Base-by-base conservation (phyloP, 2,888 invertebrate species). In the Gastrophysa polygoni region DNA sequence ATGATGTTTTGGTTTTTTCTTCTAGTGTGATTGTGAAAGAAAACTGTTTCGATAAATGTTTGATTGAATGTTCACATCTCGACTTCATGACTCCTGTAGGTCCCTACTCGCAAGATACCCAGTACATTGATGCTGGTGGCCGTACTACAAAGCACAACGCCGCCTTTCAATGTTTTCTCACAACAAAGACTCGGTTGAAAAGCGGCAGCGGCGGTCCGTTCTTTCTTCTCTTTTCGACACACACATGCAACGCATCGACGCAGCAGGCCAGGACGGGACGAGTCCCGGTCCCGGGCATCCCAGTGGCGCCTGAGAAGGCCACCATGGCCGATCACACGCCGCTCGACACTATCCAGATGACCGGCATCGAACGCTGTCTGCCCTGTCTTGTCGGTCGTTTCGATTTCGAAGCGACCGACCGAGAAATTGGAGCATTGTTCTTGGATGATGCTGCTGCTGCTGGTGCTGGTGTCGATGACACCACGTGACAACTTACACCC, bases 341-440 rank as follows among this genome's bases (percentile, higher is more conserved):
- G 1, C 4, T 3, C 14, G 14, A 38, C 14, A 38, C 14, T 38
- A 38, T 14, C n/a, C 38, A 38, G 38, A 38, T 38, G 38, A 38
- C 38, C 38, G 24, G 24, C 24, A 24, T 24, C 24, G 24, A 24
- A 7, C 4, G 24, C 24, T 24, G 4, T 24, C 24, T 24, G 24
- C 3, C 24, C 7, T 24, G 4, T 24, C 24, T 5, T 7, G 24
- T 32, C 8, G 6, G 32, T 32, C 32, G 32, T 32, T 32, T 8
- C 10, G 32, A 8, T 6, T n/a, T n/a, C n/a, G 8, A 32, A 38
- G 68, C 71, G 70, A 70, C 70, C 68, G 71, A 71, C 70, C 71
- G 67, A 71, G 69, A 72, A 73, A 73, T 69, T 65, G 64, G 66
- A 59, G 59, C 69, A 69, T 71, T 70, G 68, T 71, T 63, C 57